These are phyloP conservation scores for Drosophila triauraria DNA, from an alignment of 1,140 invertebrate species.

Conservation along the genomic window DNA sequence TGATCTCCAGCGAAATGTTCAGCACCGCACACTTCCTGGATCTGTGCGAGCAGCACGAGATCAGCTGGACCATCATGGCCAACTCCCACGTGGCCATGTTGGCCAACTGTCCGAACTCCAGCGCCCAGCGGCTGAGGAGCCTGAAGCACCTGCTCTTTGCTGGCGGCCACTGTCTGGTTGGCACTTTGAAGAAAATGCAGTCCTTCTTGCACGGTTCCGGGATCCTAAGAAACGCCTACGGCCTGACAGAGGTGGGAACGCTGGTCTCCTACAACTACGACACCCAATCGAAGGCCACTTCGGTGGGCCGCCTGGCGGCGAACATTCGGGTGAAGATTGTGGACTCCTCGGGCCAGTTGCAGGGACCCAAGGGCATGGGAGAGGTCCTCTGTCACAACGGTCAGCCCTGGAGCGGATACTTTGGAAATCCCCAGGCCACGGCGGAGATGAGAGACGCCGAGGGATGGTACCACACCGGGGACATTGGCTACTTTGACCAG, in stretches of 20 bases:
- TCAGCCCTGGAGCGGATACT: constrained; percentile 77
- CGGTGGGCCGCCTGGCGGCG: constrained; percentile 64
- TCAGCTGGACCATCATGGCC: constrained; percentile 66
- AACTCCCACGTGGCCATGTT: constrained; percentile 75
- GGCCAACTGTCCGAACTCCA: constrained; percentile 50
- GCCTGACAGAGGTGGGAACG: constrained; percentile 63
- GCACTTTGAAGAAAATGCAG: constrained; percentile 72
- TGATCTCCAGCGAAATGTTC: constrained; percentile 72
- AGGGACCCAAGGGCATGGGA: constrained; percentile 65
- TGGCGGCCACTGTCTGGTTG: constrained; percentile 69
- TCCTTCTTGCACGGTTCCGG: constrained; percentile 58
- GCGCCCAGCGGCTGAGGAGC: constrained; percentile 48
- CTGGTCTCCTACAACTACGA: constrained; percentile 50
- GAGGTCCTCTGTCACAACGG: constrained; percentile 69
- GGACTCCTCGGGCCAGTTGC: constrained; percentile 37
- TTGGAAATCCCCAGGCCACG: constrained; percentile 65
- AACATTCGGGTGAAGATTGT: constrained; percentile 81
- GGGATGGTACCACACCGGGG: constrained; percentile 90
- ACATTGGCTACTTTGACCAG: constrained; percentile 88
- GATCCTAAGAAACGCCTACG: constrained; percentile 64
- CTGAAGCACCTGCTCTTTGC: constrained; percentile 66
- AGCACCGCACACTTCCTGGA: constrained; percentile 62
- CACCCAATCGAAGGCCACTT: constrained; percentile 53
- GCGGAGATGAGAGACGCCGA: constrained; percentile 71
- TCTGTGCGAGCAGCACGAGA: constrained; percentile 67